Base-by-base conservation (phyloP, 2,888 invertebrate species). In the Graphium colonna region DNA sequence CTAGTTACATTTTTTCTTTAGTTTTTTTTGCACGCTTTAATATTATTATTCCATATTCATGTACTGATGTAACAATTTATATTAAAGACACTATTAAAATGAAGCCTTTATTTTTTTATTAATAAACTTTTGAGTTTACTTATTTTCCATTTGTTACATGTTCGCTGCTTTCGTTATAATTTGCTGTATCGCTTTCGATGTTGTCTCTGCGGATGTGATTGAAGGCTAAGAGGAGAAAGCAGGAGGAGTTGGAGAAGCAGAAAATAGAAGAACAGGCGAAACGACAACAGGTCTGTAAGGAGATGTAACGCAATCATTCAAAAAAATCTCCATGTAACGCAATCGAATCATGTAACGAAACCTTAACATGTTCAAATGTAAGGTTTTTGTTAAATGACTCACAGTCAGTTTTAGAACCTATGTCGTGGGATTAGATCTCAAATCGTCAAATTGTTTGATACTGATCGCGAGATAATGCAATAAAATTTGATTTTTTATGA, bases 241-340 rank as follows among this genome's bases (percentile, higher is more conserved):
- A 96, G 75, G 96, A 96, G 86, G 96, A 96, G 77, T 79, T 94
- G 69, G 96, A 96, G 82, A 95, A 94, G 74, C 94, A 94, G 76
- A 94, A 94, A 77, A 93, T 94, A 62, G 96, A 96, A 84, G 96
- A 96, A 62, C 95, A 96, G 69, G 92, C 94, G 64, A 93, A 96
- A 69, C 95, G 95, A 79, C 95, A 95, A 80, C 96, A 97, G 95
- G 96, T 96, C 78, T 71, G 84, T 80, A n/a, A n/a, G n/a, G n/a
- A n/a, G n/a, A n/a, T n/a, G n/a, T n/a, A n/a, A n/a, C n/a, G n/a
- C n/a, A n/a, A n/a, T n/a, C n/a, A n/a, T n/a, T n/a, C n/a, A n/a
- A n/a, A n/a, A n/a, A n/a, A n/a, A n/a, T n/a, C n/a, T n/a, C n/a
- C n/a, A n/a, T n/a, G n/a, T n/a, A n/a, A n/a, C n/a, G n/a, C n/a